Base-by-base conservation (phyloP, 1,140 invertebrate genomes). In the Gyrodactylus salaris region DNA sequence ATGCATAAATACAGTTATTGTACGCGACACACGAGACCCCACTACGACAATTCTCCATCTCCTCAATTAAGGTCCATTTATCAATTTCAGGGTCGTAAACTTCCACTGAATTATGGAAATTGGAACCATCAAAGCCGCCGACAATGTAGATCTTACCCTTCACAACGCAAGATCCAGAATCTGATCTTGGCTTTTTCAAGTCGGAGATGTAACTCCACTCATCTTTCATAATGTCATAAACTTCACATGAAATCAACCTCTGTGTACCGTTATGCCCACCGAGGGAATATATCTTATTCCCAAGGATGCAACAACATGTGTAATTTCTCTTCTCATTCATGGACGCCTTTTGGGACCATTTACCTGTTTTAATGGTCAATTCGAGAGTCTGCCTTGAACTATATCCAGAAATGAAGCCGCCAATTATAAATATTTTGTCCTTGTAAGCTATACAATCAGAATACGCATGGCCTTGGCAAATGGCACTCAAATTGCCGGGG, bases 71-170 rank as follows among this genome's bases (percentile, higher is more conserved):
- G 0, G 87, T 88, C 91, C 91, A 94, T 76, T 87, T 85, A 79
- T 92, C 88, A 0, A 83, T 84, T 19, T 84, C 83, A 0, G 89
- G 88, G 79, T 89, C 86, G 79, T 89, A 94, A 69, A 86, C 85
- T 79, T 93, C 90, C 0, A 86, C 88, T 0, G 87, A 86, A 78
- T 86, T 87, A 80, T 92, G 83, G 77, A 87, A 91, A 76, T 90
- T 87, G 74, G 86, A 85, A 0, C 90, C 89, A 79, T 92, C 89
- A 79, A 92, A 93, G 0, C 90, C 90, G 23, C 87, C 87, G 69
- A 85, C 86, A 26, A 81, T 79, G 72, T 78, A 81, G 25, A 81
- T 75, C 70, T 77, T 77, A 83, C 84, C 83, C 25, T 85, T 81
- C 0, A 85, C 75, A 0, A 81, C 80, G 0, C 85, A 83, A 0